Percentiles rank a stretch among this genome's conserved stretches.
Conservation (phyloP, 2,797 vertebrate species). For the Sciaenops ocellatus region DNA sequence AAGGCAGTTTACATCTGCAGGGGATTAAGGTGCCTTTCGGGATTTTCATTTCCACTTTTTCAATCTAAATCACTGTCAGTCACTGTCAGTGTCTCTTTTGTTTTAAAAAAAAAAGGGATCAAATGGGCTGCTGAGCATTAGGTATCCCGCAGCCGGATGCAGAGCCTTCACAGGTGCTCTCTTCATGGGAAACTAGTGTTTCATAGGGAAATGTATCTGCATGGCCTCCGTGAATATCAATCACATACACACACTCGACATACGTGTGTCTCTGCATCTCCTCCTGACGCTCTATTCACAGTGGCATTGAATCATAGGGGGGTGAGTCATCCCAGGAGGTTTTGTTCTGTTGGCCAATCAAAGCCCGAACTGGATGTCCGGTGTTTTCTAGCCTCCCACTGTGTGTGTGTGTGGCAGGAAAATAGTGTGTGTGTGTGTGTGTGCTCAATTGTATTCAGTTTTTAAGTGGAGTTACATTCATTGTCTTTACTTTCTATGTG, state of each 20-base stretch:
- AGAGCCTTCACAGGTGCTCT: conserved; percentile 61
- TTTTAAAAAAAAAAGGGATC: conserved; percentile 11
- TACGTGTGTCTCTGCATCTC: conserved; percentile 46
- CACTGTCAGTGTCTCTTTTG: conserved; percentile 17
- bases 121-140: conserved; percentile 40
- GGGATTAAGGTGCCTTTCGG: conserved; percentile 27
- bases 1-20: conserved; percentile 28
- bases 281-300: conserved; percentile 67
- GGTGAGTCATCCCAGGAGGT: conserved; percentile 73
- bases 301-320: conserved; percentile 66
- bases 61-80: conserved; percentile 28
- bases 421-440: conserved; percentile 9
- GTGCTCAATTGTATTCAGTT: conserved; percentile 22
- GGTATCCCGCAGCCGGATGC: conserved; percentile 34
- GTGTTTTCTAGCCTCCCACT: conserved; percentile 47
- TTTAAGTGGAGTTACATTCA: conserved; percentile 12
- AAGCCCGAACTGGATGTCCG: conserved; percentile 60
- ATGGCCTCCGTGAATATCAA: conserved; percentile 69
- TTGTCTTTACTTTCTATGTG: conserved; percentile 6
- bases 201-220: conserved; percentile 69
- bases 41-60: conserved; percentile 29
- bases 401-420: conserved; percentile 35
- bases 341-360: conserved; percentile 71
- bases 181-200: conserved; percentile 57
- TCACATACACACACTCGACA: conserved; percentile 41